These are phyloP conservation scores for Gibbula magus DNA, from an alignment of 2,888 invertebrate species.

Conservation along the genomic window DNA sequence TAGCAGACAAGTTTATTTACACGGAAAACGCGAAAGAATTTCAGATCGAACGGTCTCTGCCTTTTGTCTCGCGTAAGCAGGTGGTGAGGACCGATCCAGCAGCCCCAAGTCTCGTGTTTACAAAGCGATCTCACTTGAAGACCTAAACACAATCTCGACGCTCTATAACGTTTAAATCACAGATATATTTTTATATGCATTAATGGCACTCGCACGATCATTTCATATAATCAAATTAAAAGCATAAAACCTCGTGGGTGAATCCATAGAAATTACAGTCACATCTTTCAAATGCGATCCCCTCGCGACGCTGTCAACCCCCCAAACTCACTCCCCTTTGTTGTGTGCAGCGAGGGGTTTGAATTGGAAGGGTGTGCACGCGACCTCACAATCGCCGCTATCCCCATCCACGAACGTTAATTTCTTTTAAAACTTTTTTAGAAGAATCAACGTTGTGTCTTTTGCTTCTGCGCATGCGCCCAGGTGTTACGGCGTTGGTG, in stretches of 20 bases:
- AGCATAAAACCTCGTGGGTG: background rate
- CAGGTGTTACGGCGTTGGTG: conserved; percentile 26
- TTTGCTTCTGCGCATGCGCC: conserved; percentile 23
- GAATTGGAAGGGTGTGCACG: background rate
- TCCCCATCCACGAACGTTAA: conserved; percentile 7
- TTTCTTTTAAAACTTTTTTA: conserved; percentile 23
- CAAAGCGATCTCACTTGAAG: background rate
- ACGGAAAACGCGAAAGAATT: conserved; percentile 24
- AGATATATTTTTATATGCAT: background rate
- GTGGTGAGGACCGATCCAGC: background rate
- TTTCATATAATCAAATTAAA: conserved; percentile 13
- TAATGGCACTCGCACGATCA: background rate
- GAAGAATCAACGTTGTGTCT: conserved; percentile 18
- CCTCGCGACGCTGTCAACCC: background rate
- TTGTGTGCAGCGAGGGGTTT: background rate
- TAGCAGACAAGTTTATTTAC: conserved; percentile 25
- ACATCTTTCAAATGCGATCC: conserved; percentile 2
- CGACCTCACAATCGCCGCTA: conserved; percentile 15
- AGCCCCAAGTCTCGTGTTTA: background rate
- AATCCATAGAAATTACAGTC: background rate
- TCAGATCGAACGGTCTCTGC: conserved; percentile 7
- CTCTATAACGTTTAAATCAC: background rate
- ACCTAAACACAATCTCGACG: background rate
- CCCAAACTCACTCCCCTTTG: background rate
- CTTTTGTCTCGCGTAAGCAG: conserved; percentile 8